Percentiles rank a stretch among this genome's conserved stretches.
Conservation (phyloP, 92 coral and sea anemone species). For the Epizoanthus rinbou region DNA sequence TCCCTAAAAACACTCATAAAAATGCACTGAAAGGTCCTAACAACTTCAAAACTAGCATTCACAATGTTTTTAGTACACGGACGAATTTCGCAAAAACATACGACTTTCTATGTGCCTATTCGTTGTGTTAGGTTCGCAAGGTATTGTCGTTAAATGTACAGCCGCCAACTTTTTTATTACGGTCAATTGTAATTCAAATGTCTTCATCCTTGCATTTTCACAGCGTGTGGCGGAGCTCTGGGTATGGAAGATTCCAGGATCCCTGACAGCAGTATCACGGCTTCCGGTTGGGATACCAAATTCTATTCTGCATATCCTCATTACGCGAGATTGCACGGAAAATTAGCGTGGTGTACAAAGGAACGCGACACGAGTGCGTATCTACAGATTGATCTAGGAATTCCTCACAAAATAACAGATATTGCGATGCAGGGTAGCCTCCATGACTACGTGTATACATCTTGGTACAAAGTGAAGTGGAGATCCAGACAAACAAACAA, state of each 20-base stretch:
- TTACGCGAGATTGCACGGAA: constrained; percentile 32
- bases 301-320: constrained; percentile 8
- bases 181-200: no score
- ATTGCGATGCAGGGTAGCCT: constrained; percentile 47
- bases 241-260: constrained; percentile 41
- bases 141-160: no score
- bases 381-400: background rate
- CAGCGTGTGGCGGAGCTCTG: constrained; percentile 22
- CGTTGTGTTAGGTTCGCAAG: no score
- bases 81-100: no score
- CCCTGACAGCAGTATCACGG: constrained; percentile 42
- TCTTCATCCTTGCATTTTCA: background rate
- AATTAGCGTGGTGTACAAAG: constrained; percentile 43
- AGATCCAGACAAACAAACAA: background rate
- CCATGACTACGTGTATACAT: background rate
- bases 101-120: no score
- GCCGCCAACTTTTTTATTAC: no score
- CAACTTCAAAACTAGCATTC: no score
- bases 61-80: no score
- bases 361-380: background rate
- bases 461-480: constrained; percentile 33
- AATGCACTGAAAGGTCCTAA: no score
- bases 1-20: no score
- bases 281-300: constrained; percentile 13
- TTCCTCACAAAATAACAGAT: constrained; percentile 23